Conservation (phyloP, 2,888 invertebrate genomes). For the Melanchra persicariae region DNA sequence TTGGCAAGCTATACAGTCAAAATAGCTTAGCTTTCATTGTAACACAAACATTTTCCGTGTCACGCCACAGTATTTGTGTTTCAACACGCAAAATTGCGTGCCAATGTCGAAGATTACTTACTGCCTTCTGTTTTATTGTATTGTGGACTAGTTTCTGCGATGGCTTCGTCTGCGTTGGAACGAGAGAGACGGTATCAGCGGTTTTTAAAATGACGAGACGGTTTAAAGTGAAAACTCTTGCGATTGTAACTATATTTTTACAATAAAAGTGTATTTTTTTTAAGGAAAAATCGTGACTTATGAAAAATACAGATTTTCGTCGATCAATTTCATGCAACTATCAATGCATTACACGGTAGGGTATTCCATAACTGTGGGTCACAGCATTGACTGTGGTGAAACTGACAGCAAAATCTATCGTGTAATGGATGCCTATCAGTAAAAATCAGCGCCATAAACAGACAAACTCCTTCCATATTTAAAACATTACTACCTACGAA, state of each 20-base stretch:
- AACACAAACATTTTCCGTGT: conserved; percentile 28
- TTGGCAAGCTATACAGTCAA: neutral
- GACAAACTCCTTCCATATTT: conserved; percentile 6
- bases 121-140: conserved; percentile 28
- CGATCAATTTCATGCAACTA: too few relatives aligned
- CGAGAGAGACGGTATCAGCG: neutral
- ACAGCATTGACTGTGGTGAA: too few relatives aligned
- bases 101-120: conserved; percentile 25
- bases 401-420: too few relatives aligned
- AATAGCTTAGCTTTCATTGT: conserved; percentile 31
- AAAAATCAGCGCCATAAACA: neutral
- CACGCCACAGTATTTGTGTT: conserved; percentile 32
- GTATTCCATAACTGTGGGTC: too few relatives aligned
- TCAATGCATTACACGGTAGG: too few relatives aligned
- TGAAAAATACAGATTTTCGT: too few relatives aligned
- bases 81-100: conserved; percentile 62
- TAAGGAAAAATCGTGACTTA: too few relatives aligned
- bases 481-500: conserved; percentile 6
- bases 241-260: too few relatives aligned
- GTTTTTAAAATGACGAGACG: neutral
- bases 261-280: too few relatives aligned
- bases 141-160: conserved; percentile 15
- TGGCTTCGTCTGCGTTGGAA: conserved; percentile 8
- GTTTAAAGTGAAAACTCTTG: neutral
- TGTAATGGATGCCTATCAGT: too few relatives aligned